Base-by-base conservation (phyloP, 2,797 vertebrate species). In the Poeciliopsis paucimaculata region DNA sequence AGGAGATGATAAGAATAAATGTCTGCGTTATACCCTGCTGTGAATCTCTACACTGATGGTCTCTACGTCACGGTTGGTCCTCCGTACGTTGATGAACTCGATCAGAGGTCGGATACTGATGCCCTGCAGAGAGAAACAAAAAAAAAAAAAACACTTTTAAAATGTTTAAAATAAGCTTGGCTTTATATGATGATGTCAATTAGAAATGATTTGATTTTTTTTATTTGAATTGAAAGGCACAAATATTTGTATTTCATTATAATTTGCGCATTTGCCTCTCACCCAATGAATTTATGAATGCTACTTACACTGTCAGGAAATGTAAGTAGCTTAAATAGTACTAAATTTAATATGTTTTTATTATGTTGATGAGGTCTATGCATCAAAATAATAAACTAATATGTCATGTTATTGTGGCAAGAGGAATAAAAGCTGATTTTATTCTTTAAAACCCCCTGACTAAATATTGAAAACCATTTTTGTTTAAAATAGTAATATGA, bases 51-150 rank as follows among this genome's bases (percentile, higher is more conserved):
- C 96, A 72, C 98, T 97, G 88, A 99, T 98, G 86, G 96, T 97
- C 83, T 96, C 96, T 28, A 97, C 95, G 39, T 98, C 97, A 86
- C 97, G 97, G 88, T 97, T 97, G 84, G 98, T 96, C 88, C 96
- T 96, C 91, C 98, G 97, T 71, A 99, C 97, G 80, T 99, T 97
- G 86, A 99, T 97, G 86, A 96, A 96, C 83, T 98, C 97, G 71
- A 99, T 97, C 79, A 99, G 87, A 49, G 98, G 98, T 28, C 98
- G 96, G 87, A 99, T 98, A 51, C 97, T 98, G 93, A 97, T 99
- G 85, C 98, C 98, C 98, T 99, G 84, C 8, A 68, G 79, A 84
- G 39, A 71, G 13, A 15, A 72, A 12, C 39, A 75, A n/a, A 41
- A 8, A 7, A 8, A 41, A 41, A 28, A 57, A 15, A 55, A 11